A percentile compares a stretch with the other conserved stretches of the same genome.
Evolutionary conservation across 2,888 invertebrate species (phyloP).

Genomic region (Protodeltote pygarga): DNA sequence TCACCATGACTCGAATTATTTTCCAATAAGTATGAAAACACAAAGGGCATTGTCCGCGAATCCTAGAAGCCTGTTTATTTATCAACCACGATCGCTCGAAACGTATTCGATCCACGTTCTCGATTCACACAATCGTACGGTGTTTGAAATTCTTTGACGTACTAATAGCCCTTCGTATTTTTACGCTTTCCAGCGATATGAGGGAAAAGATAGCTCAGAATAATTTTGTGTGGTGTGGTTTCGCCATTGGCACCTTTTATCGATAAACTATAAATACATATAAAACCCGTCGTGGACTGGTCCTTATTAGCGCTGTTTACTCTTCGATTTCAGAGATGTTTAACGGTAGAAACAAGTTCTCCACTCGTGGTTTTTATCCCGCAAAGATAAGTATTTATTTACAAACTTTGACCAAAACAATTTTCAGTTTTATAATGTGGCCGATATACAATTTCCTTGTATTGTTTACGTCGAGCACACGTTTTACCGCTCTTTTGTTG

Average conservation of each 20-base stretch:
- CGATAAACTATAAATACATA: slow-evolving; percentile 59
- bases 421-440: slow-evolving; percentile 30
- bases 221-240: slow-evolving; percentile 25
- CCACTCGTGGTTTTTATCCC: slow-evolving; percentile 65
- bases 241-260: slow-evolving; percentile 48
- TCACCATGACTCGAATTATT: slow-evolving; percentile 23
- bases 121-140: slow-evolving; percentile 82
- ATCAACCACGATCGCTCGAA: slow-evolving; percentile 71
- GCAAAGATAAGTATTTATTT: slow-evolving; percentile 65
- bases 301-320: slow-evolving; percentile 65
- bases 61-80: slow-evolving; percentile 74
- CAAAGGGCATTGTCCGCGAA: slow-evolving; percentile 75
- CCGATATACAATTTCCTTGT: slow-evolving; percentile 57
- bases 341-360: slow-evolving; percentile 83
- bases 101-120: slow-evolving; percentile 81
- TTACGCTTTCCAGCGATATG: slow-evolving; percentile 55
- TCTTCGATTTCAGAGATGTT: slow-evolving; percentile 70
- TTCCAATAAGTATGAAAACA: slow-evolving; percentile 44
- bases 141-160: slow-evolving; percentile 72
- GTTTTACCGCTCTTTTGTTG: slow-evolving; percentile 61
- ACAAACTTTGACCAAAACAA: slow-evolving; percentile 63
- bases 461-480: slow-evolving; percentile 60
- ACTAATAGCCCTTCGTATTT: slow-evolving; percentile 69
- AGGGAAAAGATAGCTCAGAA: slow-evolving; percentile 37
- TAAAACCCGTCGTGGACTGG: slow-evolving; percentile 69